A percentile compares a stretch with the other conserved stretches of the same genome.
phyloP scores from a whole-genome alignment of 2,888 invertebrate species.

The Platycnemis pennipes region DNA sequence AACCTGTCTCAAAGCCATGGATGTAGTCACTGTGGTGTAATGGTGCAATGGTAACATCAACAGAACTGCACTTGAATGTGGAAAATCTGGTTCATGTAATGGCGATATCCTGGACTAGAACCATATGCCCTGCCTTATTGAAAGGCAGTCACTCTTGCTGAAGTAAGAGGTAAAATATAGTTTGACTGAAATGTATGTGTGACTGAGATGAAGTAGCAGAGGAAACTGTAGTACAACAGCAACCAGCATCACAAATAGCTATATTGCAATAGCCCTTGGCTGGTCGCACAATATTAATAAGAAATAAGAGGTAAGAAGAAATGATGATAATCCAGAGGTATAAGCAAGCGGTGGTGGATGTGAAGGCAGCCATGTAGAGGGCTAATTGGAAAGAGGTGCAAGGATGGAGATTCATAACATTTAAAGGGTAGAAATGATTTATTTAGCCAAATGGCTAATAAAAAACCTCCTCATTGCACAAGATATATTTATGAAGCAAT shows the following conservation, averaged over 20 bases:
- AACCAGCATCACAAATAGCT: neutral
- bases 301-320: neutral
- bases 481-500: neutral
- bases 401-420: neutral
- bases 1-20: constrained; percentile 40
- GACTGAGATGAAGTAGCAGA: constrained; percentile 38
- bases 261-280: neutral
- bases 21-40: constrained; percentile 14
- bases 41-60: neutral
- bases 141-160: neutral
- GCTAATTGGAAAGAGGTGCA: neutral
- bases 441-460: neutral
- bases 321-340: neutral
- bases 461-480: neutral
- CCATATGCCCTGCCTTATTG: neutral
- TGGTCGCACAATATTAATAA: neutral
- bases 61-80: constrained; percentile 15
- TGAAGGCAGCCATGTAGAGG: neutral
- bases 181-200: constrained; percentile 37
- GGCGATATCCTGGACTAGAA: constrained; percentile 52
- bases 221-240: constrained; percentile 30
- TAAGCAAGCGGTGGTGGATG: neutral
- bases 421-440: neutral
- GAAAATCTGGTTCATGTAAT: constrained; percentile 30
- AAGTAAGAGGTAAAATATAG: neutral